Conservation (phyloP, 2,113 vertebrate genomes). For the Atlantisia rogersi region DNA sequence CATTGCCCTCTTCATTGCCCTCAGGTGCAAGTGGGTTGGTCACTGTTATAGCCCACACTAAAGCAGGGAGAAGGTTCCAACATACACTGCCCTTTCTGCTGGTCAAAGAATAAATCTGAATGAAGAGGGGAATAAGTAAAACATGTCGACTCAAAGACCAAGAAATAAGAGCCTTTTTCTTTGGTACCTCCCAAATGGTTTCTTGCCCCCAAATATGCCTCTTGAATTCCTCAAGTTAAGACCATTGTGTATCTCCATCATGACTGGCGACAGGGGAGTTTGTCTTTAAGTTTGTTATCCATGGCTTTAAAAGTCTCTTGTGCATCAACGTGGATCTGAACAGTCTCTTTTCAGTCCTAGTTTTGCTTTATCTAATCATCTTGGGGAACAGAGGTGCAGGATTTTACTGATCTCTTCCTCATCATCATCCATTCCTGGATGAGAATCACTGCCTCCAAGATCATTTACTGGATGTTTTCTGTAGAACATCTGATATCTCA, state of each 20-base stretch:
- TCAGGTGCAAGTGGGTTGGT: background rate
- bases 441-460: background rate
- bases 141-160: background rate
- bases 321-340: background rate
- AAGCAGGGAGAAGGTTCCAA: background rate
- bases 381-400: background rate
- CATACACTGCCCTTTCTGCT: background rate
- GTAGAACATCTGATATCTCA: background rate
- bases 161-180: background rate
- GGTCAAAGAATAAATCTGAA: background rate
- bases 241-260: background rate
- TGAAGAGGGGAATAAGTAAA: background rate
- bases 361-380: background rate
- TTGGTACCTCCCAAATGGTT: background rate
- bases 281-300: background rate
- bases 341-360: background rate
- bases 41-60: accelerated
- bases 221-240: background rate
- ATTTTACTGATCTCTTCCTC: background rate
- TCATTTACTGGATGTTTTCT: background rate
- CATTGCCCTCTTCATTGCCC: background rate
- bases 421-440: background rate
- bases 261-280: background rate
- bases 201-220: background rate
- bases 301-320: background rate